Evolutionary conservation across 53 echinoderm and acorn worm species (phyloP).

Genomic region (Arbacia lixula): DNA sequence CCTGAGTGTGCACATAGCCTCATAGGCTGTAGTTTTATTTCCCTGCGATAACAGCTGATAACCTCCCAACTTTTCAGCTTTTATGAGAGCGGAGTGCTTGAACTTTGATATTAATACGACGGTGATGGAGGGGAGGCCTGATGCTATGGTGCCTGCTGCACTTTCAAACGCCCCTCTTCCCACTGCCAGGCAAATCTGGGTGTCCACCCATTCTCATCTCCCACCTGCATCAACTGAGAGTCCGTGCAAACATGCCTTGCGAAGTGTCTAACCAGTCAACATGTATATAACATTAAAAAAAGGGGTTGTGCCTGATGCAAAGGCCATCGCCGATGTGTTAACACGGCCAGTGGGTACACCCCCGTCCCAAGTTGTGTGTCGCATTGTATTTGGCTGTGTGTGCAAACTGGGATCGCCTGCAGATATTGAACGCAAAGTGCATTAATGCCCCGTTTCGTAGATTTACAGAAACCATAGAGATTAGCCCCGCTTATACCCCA

Average conservation of each 20-base stretch:
- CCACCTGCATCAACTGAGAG: too few species aligned
- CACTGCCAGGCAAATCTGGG: background rate
- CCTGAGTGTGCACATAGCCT: background rate
- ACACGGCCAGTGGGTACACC: constrained; percentile 10
- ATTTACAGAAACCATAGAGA: constrained; percentile 31
- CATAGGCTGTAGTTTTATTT: too few species aligned
- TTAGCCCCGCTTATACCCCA: constrained; percentile 19
- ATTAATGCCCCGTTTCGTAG: constrained; percentile 8
- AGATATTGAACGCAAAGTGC: constrained; percentile 39
- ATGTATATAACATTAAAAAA: too few species aligned
- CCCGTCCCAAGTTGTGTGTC: background rate
- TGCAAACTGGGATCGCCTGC: constrained; percentile 27
- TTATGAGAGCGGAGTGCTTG: constrained; percentile 52
- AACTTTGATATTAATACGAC: constrained; percentile 50
- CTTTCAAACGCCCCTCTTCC: constrained; percentile 6
- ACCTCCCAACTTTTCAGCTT: constrained; percentile 56
- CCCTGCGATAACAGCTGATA: constrained; percentile 51
- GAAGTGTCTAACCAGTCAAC: too few species aligned
- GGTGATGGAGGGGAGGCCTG: constrained; percentile 37
- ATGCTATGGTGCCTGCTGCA: constrained; percentile 27
- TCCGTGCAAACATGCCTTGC: too few species aligned
- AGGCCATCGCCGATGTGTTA: too few species aligned
- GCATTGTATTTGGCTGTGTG: constrained; percentile 12
- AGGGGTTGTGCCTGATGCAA: too few species aligned
- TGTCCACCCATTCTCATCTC: too few species aligned